Percentiles rank a stretch among this genome's conserved stretches.
phyloP scores from a whole-genome alignment of 1,140 invertebrate genomes.

The Drosophila dunni region DNA sequence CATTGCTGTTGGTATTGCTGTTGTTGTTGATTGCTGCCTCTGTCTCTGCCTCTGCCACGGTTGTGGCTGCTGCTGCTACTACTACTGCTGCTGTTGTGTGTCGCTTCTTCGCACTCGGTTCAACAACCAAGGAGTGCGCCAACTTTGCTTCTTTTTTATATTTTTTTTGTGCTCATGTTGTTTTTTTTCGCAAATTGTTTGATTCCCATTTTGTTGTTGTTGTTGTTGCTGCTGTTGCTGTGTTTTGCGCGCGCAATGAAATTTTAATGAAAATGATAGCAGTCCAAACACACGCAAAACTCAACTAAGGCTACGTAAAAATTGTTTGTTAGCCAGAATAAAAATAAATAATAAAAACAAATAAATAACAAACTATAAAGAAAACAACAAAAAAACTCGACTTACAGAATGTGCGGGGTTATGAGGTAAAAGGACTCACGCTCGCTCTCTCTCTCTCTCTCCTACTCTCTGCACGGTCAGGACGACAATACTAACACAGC shows the following conservation, averaged over 20 bases:
- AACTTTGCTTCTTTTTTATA: constrained; percentile 32
- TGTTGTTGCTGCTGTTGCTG: constrained; percentile 37
- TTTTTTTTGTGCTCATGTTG: constrained; percentile 13
- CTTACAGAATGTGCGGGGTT: constrained; percentile 8
- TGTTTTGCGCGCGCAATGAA: constrained; percentile 73
- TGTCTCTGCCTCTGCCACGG: neutral
- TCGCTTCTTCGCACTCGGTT: constrained; percentile 56
- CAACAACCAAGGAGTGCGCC: constrained; percentile 59
- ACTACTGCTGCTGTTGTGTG: constrained; percentile 21
- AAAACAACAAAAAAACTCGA: constrained; percentile 5
- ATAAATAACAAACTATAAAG: constrained; percentile 46
- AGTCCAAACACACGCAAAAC: constrained; percentile 55
- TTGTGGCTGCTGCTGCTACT: neutral
- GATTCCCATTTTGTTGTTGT: constrained; percentile 29
- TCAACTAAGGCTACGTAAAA: constrained; percentile 46
- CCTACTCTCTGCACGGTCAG: neutral
- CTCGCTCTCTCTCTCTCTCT: constrained; percentile 1
- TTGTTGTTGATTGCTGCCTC: constrained; percentile 8
- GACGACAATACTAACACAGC: constrained; percentile 7
- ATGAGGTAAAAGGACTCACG: constrained; percentile 5
- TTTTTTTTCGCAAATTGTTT: constrained; percentile 53
- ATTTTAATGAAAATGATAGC: constrained; percentile 79
- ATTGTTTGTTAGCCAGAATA: constrained; percentile 43
- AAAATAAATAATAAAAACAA: constrained; percentile 58
- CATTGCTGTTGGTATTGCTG: constrained; percentile 10